Percentiles rank a stretch among this genome's conserved stretches.
Conservation (phyloP, 2,888 invertebrate genomes). For the Eristalis pertinax region DNA sequence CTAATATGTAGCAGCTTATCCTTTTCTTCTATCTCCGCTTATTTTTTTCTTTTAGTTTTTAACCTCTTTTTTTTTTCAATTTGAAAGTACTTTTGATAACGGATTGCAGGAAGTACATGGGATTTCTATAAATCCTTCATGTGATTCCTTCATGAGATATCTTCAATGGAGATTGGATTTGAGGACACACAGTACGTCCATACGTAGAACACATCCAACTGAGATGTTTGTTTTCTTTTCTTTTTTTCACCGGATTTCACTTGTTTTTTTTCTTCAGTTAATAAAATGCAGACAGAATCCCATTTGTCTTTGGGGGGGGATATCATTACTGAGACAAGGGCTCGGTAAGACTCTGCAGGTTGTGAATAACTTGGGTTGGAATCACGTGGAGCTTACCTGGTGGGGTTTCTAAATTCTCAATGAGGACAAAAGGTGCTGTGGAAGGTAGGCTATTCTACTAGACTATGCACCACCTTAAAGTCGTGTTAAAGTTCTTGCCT, state of each 20-base stretch:
- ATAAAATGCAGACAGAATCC: conserved; percentile 6
- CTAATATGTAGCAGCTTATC: conserved; percentile 61
- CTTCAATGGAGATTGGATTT: conserved; percentile 63
- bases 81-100: conserved; percentile 59
- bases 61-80: conserved; percentile 54
- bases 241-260: neutral
- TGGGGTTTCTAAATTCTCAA: neutral
- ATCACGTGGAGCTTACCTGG: neutral
- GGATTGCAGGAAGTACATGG: conserved; percentile 53
- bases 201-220: conserved; percentile 4
- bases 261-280: neutral
- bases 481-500: neutral
- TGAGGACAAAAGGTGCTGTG: neutral
- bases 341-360: neutral
- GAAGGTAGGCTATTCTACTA: neutral
- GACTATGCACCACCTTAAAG: neutral
- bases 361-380: neutral
- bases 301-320: neutral
- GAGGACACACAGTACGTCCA: conserved; percentile 19
- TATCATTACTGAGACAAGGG: neutral
- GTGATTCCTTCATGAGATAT: conserved; percentile 52
- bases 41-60: conserved; percentile 34
- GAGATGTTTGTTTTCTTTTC: conserved; percentile 21
- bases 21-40: conserved; percentile 1
- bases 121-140: conserved; percentile 61